These are phyloP conservation scores for Hetaerina titia DNA, from an alignment of 2,888 invertebrate species.

Conservation along the genomic window DNA sequence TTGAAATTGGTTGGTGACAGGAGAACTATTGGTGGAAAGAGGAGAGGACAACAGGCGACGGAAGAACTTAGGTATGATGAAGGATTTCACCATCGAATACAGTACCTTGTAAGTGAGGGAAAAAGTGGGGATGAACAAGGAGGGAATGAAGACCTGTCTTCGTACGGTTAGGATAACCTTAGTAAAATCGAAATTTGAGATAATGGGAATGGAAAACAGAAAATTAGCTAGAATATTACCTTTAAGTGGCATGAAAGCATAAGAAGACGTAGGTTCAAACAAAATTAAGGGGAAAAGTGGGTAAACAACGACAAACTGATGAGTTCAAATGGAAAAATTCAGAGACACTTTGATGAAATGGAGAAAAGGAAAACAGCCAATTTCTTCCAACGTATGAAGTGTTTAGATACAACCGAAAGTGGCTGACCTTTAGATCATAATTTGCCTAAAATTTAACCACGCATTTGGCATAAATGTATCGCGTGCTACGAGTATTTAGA, in stretches of 20 bases:
- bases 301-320: not conserved
- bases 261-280: not conserved
- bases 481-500: too few relatives aligned
- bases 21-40: not conserved
- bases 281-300: not conserved
- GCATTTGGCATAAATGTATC: too few relatives aligned
- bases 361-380: too few relatives aligned
- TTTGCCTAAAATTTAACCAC: too few relatives aligned
- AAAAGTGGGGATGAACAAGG: not conserved
- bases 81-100: not conserved
- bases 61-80: not conserved
- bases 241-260: not conserved
- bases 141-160: not conserved
- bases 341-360: too few relatives aligned
- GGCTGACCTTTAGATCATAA: too few relatives aligned
- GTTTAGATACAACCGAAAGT: too few relatives aligned
- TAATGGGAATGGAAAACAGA: not conserved
- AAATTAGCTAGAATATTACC: not conserved
- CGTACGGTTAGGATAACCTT: not conserved
- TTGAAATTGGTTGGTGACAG: not conserved
- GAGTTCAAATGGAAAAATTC: too few relatives aligned
- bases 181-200: not conserved
- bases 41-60: not conserved
- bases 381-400: too few relatives aligned
- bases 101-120: not conserved